Evolutionary conservation across 53 echinoderm and acorn worm genomes (phyloP), one percentile per base, ranked within the genome.

Genomic region (Luidia sarsii): DNA sequence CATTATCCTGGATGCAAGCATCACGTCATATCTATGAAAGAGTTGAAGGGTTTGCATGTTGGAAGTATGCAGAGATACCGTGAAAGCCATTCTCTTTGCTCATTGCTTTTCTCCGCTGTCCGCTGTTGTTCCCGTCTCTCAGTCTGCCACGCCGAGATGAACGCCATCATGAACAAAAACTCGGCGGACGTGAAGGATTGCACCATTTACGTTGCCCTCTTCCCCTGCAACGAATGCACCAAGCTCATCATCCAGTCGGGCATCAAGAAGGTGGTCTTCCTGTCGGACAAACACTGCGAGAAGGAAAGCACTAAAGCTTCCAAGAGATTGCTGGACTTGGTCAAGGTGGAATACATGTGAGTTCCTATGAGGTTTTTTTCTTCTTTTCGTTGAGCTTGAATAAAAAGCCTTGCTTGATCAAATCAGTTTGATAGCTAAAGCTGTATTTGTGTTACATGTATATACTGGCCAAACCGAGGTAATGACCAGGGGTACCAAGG

Each of bases 61-160:
- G n/a, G n/a, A n/a, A n/a, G n/a, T n/a, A n/a, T n/a, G n/a, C n/a
- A n/a, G n/a, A n/a, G n/a, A n/a, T n/a, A n/a, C n/a, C n/a, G n/a
- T n/a, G n/a, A n/a, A n/a, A n/a, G n/a, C n/a, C n/a, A n/a, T 20
- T 16, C 7, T 16, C 3, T 9, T 16, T 51, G 51, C 3, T 7
- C 8, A 51, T 51, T 51, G 51, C 16, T 9, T 51, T 51, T 15
- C 20, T 7, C 15, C 20, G 7, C 3, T 16, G 20, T 51, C 20
- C 6, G 20, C 51, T 51, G 21, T n/a, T n/a, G n/a, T n/a, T n/a
- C n/a, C n/a, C n/a, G n/a, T n/a, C n/a, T n/a, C n/a, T n/a, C 49
- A 95, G 95, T 95, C 16, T 95, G 95, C 64, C 95, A 95, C 64
- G 95, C 95, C 27, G 95, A 95, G 55, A 85, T 95, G 70, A 95